Evolutionary conservation across 1,140 invertebrate genomes (phyloP), one percentile per base, ranked within the genome.

Genomic region (Leptinotarsa lineolata): DNA sequence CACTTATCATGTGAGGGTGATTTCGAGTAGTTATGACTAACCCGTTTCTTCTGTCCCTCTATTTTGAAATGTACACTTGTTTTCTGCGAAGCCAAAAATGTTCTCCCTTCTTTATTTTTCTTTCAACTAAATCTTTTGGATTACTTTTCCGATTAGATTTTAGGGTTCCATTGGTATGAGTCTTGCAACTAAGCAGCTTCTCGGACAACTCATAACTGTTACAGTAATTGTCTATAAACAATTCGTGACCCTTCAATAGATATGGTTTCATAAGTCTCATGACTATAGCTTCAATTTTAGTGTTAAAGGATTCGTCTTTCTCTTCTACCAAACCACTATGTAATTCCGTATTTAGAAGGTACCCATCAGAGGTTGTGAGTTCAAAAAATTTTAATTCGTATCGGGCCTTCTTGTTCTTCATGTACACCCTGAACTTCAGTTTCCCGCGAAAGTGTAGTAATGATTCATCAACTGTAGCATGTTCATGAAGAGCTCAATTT

Each of bases 191-290:
- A 45, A 82, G 75, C 16, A 86, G 75, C 72, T 81, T 79, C 39
- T 79, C 20, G 1, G 81, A 81, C n/a, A 86, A 76, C 18, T 75
- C 65, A 39, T 81, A 70, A 46, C 78, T 81, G 13, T 81, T 85
- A 68, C 86, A 85, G 67, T 79, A 86, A 75, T 85, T 85, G 54
- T 86, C 83, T 1, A 82, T 82, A 60, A 79, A 81, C 2, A 86
- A 16, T 18, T 80, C 74, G 69, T 84, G 81, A 8, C 81, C 81
- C 58, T 73, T 78, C 76, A 80, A 59, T 18, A 83, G 70, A 72
- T 81, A 70, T 54, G 77, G 74, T 76, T 73, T 74, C 21, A 74
- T 48, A 20, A 73, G 45, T 24, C 65, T 30, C 20, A 58, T 13
- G 18, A 73, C 65, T 30, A 73, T 44, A 68, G 65, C 46, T 60